phyloP scores from a whole-genome alignment of 2,113 vertebrate species.

The Phasianus colchicus region DNA sequence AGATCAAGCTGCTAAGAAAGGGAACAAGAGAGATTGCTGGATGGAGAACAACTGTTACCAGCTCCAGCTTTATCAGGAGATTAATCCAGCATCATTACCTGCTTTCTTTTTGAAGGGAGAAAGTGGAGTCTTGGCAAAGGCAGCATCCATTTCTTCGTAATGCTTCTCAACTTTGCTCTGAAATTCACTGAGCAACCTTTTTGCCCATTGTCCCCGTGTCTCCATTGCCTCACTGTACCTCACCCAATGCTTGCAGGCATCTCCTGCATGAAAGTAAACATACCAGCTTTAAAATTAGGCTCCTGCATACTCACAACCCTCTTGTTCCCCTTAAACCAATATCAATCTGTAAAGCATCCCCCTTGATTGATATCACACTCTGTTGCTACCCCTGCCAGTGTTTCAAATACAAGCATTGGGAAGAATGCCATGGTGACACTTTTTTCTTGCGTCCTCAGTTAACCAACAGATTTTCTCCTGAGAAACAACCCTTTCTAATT shows the following conservation, averaged over 20 bases:
- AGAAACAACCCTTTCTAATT: not conserved
- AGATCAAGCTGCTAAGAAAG: not conserved
- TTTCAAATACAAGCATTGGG: not conserved
- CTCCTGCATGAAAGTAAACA: constrained; percentile 72
- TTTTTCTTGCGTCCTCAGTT: not conserved
- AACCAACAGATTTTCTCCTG: not conserved
- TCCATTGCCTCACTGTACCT: constrained; percentile 93
- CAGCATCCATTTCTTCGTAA: constrained; percentile 64
- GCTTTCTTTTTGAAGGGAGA: constrained; percentile 78
- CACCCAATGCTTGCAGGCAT: constrained; percentile 93
- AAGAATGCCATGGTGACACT: not conserved
- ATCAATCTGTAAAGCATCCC: not conserved
- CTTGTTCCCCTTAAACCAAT: not conserved
- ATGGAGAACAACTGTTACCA: not conserved
- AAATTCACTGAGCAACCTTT: constrained; percentile 88
- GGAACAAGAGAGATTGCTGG: not conserved
- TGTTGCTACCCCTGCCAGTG: not conserved
- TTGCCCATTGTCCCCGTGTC: constrained; percentile 89
- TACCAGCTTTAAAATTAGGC: not conserved
- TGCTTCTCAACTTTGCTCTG: constrained; percentile 82
- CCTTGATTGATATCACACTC: not conserved
- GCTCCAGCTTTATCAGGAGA: not conserved
- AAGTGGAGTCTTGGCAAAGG: constrained; percentile 45
- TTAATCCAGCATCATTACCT: constrained; percentile 52
- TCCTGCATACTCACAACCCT: not conserved